A percentile compares a stretch with the other conserved stretches of the same genome.
Conservation (phyloP, 2,888 invertebrate genomes). For the Hydrotaea cyrtoneurina region DNA sequence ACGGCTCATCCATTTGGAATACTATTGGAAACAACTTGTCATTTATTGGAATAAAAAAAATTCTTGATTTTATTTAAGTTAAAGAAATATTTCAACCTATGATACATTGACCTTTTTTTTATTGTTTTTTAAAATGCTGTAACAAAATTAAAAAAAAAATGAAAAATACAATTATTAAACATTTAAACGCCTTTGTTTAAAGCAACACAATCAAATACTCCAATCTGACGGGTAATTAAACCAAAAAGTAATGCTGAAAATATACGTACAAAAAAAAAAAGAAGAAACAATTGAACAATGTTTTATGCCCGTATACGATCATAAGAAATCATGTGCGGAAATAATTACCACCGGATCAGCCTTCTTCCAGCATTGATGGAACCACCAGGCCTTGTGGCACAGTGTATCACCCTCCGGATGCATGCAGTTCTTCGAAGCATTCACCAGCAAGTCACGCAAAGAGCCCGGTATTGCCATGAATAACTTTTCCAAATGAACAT, state of each 20-base stretch:
- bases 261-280: background rate
- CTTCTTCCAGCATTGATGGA: conserved; percentile 80
- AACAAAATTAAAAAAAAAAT: conserved; percentile 54
- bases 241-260: conserved; percentile 75
- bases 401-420: conserved; percentile 78
- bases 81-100: no score
- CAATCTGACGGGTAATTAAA: conserved; percentile 63
- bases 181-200: background rate
- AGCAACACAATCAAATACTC: background rate
- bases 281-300: background rate
- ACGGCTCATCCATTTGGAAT: no score
- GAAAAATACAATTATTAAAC: conserved; percentile 25
- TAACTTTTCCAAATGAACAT: conserved; percentile 78
- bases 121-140: conserved; percentile 50
- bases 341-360: conserved; percentile 78
- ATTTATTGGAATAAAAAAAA: no score
- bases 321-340: background rate
- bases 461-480: conserved; percentile 74
- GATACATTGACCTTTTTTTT: conserved; percentile 4
- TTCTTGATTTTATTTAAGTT: no score
- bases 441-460: conserved; percentile 75
- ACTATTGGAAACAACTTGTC: no score
- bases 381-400: conserved; percentile 80
- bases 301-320: background rate
- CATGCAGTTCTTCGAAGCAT: conserved; percentile 76